Evolutionary conservation across 2,888 invertebrate species (phyloP), one percentile per base, ranked within the genome.

Genomic region (Lasioglossum morio): DNA sequence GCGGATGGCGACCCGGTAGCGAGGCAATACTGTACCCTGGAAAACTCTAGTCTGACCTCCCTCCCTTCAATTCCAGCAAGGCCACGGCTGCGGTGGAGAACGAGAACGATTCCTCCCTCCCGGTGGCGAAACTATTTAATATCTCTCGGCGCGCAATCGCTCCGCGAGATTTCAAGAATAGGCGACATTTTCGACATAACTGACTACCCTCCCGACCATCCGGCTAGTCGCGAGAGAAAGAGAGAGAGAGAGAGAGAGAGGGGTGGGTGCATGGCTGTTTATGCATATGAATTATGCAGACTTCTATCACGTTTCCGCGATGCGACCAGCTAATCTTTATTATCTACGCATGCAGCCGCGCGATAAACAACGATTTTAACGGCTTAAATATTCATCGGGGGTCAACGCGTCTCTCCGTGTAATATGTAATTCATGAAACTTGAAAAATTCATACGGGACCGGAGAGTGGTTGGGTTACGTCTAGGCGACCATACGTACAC

Each of bases 371-470:
- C 79, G 63, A 72, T 75, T 82, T 79, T 83, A 82, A 85, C 82
- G 82, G 75, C 72, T 66, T 82, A 72, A 85, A 82, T 85, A 85
- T 85, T 83, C 78, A 83, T 70, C 74, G 53, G 14, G 46, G 30
- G 5, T 69, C 69, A 2, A n/a, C 40, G 43, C 77, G 53, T 75
- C 37, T 84, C 23, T 23, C 63, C 57, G 78, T 57, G 72, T 79
- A 75, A 83, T 79, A 83, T 76, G 84, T 85, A 85, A 85, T 85
- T 85, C 83, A 85, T 85, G 75, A 40, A 72, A 83, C 66, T 53
- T 83, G 75, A 82, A 85, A 85, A 79, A 79, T 85, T 60, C 78
- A 84, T 30, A 30, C 27, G 3, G 8, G 23, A 4, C 12, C 3
- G 23, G 66, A 8, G 34, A 3, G 14, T 23, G 73, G 60, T 57